Percentiles rank a stretch among this genome's conserved stretches.
phyloP scores from a whole-genome alignment of 1,140 invertebrate species.

The Camponotus floridanus region DNA sequence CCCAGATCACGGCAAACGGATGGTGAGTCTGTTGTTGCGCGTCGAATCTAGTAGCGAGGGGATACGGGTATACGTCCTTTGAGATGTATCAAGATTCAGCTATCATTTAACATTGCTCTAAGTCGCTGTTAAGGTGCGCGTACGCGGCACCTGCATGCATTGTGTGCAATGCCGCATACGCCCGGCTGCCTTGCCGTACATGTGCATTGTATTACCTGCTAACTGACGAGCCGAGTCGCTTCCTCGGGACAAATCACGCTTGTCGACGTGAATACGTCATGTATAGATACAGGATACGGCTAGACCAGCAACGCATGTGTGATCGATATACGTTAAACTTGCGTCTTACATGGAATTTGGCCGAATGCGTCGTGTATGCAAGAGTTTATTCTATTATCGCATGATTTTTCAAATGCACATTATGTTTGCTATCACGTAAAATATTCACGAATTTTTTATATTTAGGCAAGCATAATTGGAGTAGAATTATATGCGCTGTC shows the following conservation, averaged over 20 bases:
- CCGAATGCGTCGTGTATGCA: background rate
- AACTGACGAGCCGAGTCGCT: conserved; percentile 40
- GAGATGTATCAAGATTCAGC: conserved; percentile 52
- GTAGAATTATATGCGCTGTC: background rate
- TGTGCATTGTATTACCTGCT: conserved; percentile 33
- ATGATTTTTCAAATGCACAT: background rate
- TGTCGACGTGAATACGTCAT: conserved; percentile 48
- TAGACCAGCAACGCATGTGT: background rate
- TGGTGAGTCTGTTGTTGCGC: conserved; percentile 45
- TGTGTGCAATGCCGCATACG: conserved; percentile 26
- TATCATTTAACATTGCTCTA: conserved; percentile 64
- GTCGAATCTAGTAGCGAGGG: conserved; percentile 57
- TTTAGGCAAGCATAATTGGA: background rate
- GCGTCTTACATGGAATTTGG: conserved; percentile 15
- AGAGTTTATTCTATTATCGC: background rate
- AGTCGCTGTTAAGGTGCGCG: conserved; percentile 26
- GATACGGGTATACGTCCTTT: conserved; percentile 46
- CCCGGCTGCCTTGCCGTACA: conserved; percentile 18
- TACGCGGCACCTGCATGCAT: conserved; percentile 30
- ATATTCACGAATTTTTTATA: background rate
- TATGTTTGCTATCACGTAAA: background rate
- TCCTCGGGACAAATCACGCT: conserved; percentile 50
- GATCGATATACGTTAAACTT: conserved; percentile 49
- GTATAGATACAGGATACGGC: background rate
- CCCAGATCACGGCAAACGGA: conserved; percentile 56